Base-by-base conservation (phyloP, 2,888 invertebrate genomes). In the Prosopocoilus inquinatus region DNA sequence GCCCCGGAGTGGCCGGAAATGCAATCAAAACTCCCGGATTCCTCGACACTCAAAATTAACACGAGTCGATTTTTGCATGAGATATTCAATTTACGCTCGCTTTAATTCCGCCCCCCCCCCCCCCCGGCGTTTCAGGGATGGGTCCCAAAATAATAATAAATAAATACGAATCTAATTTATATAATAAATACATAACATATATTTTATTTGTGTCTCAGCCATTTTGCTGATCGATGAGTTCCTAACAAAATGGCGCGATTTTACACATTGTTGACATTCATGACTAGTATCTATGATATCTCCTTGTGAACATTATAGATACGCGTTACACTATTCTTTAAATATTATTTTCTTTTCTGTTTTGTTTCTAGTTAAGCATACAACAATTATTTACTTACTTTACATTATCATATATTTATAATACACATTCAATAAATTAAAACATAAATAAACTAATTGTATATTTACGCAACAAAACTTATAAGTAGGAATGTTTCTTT, bases 151-250 rank as follows among this genome's bases (percentile, higher is more conserved):
- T 39, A 48, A 45, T 47, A 9, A 12, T 1, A 43, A 16, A 46
- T 28, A 36, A 49, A 53, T 67, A 68, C 64, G 63, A 62, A 62
- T 73, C 70, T 72, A 70, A 73, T 73, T 73, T 71, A 66, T 72
- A 75, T 73, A 75, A 75, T 74, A 75, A 74, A 73, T 75, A 75
- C 75, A 73, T 74, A 75, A 76, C 76, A 75, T 75, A 74, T 75
- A 75, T 75, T 71, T 57, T 50, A 50, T 53, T 66, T 67, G 63
- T 68, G 65, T 54, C 58, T 53, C 52, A 64, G 63, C 67, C 67
- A 66, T 70, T 66, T 63, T 64, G 62, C 20, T 28, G 20, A 28
- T 28, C 20, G 20, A 28, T 28, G 20, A 28, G 20, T 28, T 28
- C 39, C 50, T 64, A 68, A 64, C 67, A 68, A 67, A 67, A 68